Evolutionary conservation across 1,140 invertebrate genomes (phyloP), one percentile per base, ranked within the genome.

Genomic region (Nebria ingens): DNA sequence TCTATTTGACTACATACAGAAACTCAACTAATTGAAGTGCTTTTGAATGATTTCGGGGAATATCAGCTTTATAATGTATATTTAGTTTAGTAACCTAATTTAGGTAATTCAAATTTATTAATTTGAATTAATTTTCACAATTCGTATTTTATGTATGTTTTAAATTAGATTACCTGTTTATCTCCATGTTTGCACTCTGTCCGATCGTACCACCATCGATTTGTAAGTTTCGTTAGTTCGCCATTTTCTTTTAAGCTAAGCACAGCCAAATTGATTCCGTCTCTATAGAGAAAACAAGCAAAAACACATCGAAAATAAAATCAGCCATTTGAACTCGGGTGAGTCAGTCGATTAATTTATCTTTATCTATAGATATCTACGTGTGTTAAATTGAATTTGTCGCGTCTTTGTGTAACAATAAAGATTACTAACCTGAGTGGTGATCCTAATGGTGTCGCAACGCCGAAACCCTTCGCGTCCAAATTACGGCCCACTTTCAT

Each of bases 401-500:
- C 19, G 13, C 17, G 19, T 49, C n/a, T 34, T 34, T 9, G 29
- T 34, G n/a, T n/a, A n/a, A 49, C 2, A 51, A 45, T 17, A 53
- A 23, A 21, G n/a, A 29, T 21, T 21, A 62, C 68, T 79, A 76
- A 94, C 93, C 84, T 92, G 21, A 96, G 74, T 9, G 88, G 86
- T 1, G 93, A 97, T 56, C 88, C 89, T 45, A 93, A 79, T 1
- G 92, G 86, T 19, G 92, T 96, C 1, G 91, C 94, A 38, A 97
- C 84, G 12, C 92, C 94, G 71, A 95, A 97, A 56, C 93, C 91
- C 71, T 96, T 94, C 11, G 89, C 84, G 70, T 97, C 93, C 54
- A 97, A 80, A 74, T 93, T 89, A 61, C 86, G 79, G 1, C 93
- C 92, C 50, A 97, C 86, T 75, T 93, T 93, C 86, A 97, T 93